Conservation (phyloP, 2,888 invertebrate genomes). For the Pachliopta kotzebuea region DNA sequence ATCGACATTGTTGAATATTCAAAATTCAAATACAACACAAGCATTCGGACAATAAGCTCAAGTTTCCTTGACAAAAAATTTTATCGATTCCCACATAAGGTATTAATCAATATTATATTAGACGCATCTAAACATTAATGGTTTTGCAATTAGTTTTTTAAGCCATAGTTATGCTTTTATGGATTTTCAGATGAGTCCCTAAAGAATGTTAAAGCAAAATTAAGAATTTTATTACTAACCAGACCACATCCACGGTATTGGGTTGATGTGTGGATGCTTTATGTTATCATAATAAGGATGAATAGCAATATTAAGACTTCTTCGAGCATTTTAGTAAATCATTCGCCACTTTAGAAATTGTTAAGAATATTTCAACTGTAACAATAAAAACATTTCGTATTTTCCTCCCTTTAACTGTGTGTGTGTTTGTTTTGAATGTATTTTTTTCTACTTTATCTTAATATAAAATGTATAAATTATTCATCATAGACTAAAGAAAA, state of each 20-base stretch:
- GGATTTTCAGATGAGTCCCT: constrained; percentile 25
- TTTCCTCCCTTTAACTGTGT: not conserved
- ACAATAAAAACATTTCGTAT: not conserved
- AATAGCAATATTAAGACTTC: not conserved
- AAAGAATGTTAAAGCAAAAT: constrained; percentile 20
- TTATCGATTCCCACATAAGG: constrained; percentile 2
- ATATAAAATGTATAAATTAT: too few relatives aligned
- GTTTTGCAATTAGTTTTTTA: constrained; percentile 24
- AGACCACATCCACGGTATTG: constrained; percentile 23
- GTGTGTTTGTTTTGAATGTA: not conserved
- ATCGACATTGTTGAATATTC: constrained; percentile 1
- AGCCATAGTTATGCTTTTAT: constrained; percentile 25
- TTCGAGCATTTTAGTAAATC: not conserved
- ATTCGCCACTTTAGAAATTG: not conserved
- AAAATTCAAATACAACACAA: not conserved
- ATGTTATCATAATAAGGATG: not conserved
- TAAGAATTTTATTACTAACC: constrained; percentile 23
- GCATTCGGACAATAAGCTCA: not conserved
- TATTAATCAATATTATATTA: constrained; percentile 17
- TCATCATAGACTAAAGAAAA: too few relatives aligned
- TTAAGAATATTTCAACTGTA: not conserved
- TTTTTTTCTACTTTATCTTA: not conserved
- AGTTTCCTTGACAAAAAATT: constrained; percentile 1
- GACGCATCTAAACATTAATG: constrained; percentile 16
- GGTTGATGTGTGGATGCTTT: not conserved